phyloP scores from a whole-genome alignment of 2,113 vertebrate genomes.

The Pelecanoides urinatrix region DNA sequence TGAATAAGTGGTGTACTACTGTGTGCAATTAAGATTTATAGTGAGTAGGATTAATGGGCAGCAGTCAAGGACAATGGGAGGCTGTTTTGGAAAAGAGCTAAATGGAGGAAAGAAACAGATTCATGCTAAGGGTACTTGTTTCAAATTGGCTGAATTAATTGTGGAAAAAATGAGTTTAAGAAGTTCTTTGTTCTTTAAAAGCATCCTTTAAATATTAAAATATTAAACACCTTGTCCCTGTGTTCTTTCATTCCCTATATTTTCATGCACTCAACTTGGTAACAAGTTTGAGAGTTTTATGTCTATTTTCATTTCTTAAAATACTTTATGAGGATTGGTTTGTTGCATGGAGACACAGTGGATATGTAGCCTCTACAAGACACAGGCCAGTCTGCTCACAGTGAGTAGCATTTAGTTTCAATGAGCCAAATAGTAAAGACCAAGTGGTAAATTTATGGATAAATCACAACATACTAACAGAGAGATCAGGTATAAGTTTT shows the following conservation, averaged over 20 bases:
- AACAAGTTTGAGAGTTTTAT: neutral
- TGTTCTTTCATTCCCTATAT: neutral
- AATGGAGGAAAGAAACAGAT: neutral
- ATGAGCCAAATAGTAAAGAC: neutral
- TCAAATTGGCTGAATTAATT: neutral
- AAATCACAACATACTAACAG: neutral
- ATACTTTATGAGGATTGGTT: neutral
- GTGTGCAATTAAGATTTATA: constrained; percentile 13
- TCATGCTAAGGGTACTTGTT: neutral
- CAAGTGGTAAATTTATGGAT: neutral
- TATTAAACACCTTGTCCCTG: neutral
- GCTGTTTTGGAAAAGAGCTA: neutral
- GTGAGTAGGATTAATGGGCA: neutral
- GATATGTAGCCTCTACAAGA: neutral
- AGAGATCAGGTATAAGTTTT: neutral
- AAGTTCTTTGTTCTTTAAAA: neutral
- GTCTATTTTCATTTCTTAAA: neutral
- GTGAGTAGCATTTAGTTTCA: neutral
- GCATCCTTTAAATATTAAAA: neutral
- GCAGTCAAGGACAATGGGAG: neutral
- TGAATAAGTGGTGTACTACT: neutral
- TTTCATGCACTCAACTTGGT: neutral
- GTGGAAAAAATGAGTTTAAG: neutral
- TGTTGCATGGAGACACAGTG: neutral
- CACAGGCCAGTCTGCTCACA: neutral